Percentiles rank a stretch among this genome's conserved stretches.
These are phyloP conservation scores for Pelecanoides urinatrix DNA, from an alignment of 2,113 vertebrate species.

Conservation along the genomic window DNA sequence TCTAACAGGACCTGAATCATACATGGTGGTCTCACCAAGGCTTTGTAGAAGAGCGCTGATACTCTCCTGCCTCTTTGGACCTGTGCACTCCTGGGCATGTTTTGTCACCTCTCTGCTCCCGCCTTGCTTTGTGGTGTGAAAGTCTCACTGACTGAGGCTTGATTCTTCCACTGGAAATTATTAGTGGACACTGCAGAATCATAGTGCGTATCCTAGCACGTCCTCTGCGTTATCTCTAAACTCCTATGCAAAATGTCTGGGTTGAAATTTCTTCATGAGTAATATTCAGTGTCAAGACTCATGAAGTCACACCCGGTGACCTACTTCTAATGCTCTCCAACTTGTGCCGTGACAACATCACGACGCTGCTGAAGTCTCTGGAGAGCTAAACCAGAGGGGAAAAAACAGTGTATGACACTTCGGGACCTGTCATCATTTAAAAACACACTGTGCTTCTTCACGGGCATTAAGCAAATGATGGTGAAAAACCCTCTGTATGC, in stretches of 20 bases:
- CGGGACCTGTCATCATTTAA: neutral
- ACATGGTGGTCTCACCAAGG: neutral
- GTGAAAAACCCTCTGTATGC: neutral
- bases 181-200: neutral
- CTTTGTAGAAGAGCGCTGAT: neutral
- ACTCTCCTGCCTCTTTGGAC: neutral
- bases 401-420: neutral
- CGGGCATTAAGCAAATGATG: neutral
- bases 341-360: neutral
- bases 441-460: neutral
- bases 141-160: neutral
- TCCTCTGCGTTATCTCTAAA: neutral
- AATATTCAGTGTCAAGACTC: neutral
- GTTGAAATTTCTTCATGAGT: slow-evolving; percentile 20
- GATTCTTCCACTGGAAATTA: slow-evolving; percentile 32
- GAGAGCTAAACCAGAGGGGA: neutral
- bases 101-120: neutral
- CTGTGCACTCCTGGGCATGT: neutral
- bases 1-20: neutral
- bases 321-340: neutral
- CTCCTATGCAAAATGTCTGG: slow-evolving; percentile 9
- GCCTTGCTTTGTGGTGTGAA: neutral
- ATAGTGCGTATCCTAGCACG: neutral
- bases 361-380: neutral
- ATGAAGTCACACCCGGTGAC: slow-evolving; percentile 1